These are phyloP conservation scores for Triplophysa tibetana DNA, from an alignment of 2,113 vertebrate genomes.

Conservation along the genomic window DNA sequence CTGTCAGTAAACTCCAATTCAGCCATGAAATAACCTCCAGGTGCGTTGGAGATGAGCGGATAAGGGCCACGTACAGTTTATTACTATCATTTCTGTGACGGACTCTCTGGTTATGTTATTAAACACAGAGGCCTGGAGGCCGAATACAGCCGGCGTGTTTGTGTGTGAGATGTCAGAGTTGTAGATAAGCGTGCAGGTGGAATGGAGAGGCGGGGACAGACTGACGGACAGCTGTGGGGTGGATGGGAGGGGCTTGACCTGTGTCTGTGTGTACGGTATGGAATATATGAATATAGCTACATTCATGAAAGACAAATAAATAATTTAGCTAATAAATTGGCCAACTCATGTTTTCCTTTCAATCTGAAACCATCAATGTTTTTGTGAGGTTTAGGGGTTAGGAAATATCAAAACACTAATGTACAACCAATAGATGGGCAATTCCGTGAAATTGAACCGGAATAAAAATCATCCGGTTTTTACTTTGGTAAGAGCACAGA, in stretches of 20 bases:
- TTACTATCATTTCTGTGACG: slow-evolving; percentile 46
- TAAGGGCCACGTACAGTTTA: slow-evolving; percentile 47
- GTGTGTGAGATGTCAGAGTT: slow-evolving; percentile 33
- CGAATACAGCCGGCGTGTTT: slow-evolving; percentile 34
- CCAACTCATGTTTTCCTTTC: no score
- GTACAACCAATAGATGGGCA: no score
- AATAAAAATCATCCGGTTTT: no score
- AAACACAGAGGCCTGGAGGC: not conserved
- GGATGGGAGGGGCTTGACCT: not conserved
- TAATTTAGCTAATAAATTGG: no score
- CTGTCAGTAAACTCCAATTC: slow-evolving; percentile 23
- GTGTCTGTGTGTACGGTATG: not conserved
- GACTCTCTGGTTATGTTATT: not conserved
- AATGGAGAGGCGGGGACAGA: slow-evolving; percentile 37
- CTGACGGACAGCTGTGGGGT: slow-evolving; percentile 17
- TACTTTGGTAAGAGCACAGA: no score
- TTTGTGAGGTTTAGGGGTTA: no score
- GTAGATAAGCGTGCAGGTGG: slow-evolving; percentile 1
- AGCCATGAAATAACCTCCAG: slow-evolving; percentile 62
- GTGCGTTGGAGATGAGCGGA: slow-evolving; percentile 64
- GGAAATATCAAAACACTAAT: no score
- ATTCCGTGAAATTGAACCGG: no score
- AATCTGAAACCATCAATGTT: no score
- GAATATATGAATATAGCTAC: no score
- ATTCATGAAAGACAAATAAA: no score